Evolutionary conservation across 37 sponge, comb jelly and placozoan species (phyloP), one percentile per base, ranked within the genome.

Genomic region (Chondrosia reniformis): DNA sequence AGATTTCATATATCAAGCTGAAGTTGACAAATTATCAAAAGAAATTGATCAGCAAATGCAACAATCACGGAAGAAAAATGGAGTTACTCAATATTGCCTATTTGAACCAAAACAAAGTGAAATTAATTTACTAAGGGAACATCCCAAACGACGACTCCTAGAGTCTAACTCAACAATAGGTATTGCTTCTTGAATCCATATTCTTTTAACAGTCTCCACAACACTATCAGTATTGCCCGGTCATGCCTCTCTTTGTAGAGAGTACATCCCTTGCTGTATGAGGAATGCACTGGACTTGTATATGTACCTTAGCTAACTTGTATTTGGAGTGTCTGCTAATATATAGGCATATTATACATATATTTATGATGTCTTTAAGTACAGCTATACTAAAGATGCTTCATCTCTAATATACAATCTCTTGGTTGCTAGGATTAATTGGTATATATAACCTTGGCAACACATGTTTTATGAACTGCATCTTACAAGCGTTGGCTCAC

Each of bases 381-480:
- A n/a, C n/a, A n/a, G n/a, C n/a, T n/a, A n/a, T n/a, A n/a, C 15
- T 49, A 49, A 19, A 49, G 52, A 49, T 49, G 52, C 28, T 59
- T 59, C 8, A 59, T 59, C 61, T 59, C n/a, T 59, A 6, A 30
- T 17, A 6, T 40, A 4, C 72, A 42, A 3, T 37, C 43, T 82
- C 67, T 67, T 24, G 30, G 27, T 36, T 81, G 34, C 58, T 75
- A 86, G 99, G 99, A 41, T 80, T 98, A 41, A 79, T 92, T 31
- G 99, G 99, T 4, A 80, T 98, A 43, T 86, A 89, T 58, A 98
- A 98, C 76, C 83, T 98, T 4, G 99, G 99, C 44, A 98, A 90
- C 84, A 95, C 99, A 1, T 98, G 99, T 62, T 98, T 98, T 84
- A 98, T 98, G 99, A 98, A 86, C 83, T 91, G 89, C 55, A 88